These are phyloP conservation scores for Xestia c-nigrum DNA, from an alignment of 2,888 invertebrate genomes.

Conservation along the genomic window DNA sequence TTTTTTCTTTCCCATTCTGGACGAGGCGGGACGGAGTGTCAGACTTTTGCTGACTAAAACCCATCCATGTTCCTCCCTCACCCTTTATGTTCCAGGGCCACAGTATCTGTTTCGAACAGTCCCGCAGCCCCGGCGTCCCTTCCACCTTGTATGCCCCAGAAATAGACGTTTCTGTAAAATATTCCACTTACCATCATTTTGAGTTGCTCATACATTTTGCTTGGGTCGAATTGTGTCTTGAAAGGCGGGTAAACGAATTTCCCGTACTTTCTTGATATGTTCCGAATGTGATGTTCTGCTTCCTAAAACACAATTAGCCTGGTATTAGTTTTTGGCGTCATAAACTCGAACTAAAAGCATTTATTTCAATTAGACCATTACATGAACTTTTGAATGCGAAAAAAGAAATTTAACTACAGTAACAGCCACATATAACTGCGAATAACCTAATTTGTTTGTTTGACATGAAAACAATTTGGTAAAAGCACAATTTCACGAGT, in stretches of 20 bases:
- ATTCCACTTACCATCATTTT: constrained; percentile 91
- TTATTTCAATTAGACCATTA: too few species aligned
- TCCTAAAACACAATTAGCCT: constrained; percentile 86
- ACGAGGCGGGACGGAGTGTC: too few species aligned
- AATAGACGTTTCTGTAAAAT: background rate
- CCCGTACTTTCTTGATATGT: constrained; percentile 93
- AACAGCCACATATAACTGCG: too few species aligned
- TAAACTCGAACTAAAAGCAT: background rate
- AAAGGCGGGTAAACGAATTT: constrained; percentile 93
- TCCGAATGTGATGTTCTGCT: constrained; percentile 94
- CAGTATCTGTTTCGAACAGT: too few species aligned
- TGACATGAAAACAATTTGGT: background rate
- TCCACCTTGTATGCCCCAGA: too few species aligned
- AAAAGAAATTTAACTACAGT: too few species aligned
- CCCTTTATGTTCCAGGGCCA: too few species aligned
- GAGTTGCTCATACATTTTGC: constrained; percentile 91
- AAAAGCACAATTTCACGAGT: background rate
- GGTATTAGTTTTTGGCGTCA: background rate
- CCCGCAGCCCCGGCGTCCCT: too few species aligned
- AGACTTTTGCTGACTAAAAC: too few species aligned
- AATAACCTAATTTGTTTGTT: background rate
- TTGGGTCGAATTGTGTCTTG: constrained; percentile 92
- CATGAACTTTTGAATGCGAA: too few species aligned
- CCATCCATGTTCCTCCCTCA: too few species aligned
- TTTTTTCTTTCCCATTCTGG: too few species aligned